Evolutionary conservation across 2,113 vertebrate genomes (phyloP), one percentile per base, ranked within the genome.

Genomic region (Narcine bancroftii): DNA sequence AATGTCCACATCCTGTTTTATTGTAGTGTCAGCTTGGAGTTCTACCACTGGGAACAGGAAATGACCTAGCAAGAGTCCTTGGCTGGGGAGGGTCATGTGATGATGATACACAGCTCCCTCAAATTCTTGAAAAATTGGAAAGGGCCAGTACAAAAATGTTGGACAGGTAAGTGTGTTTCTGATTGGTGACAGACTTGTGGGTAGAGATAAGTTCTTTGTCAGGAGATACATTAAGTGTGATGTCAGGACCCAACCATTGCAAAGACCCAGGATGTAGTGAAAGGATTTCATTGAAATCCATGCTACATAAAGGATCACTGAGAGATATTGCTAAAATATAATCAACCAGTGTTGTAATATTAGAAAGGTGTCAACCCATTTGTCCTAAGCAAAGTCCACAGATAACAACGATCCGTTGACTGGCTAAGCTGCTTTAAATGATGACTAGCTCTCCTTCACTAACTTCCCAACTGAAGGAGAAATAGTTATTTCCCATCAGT

Each of bases 121-220:
- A 99, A 95, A 98, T 98, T 92, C 94, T 99, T 93, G 98, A 99
- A 95, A 99, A 99, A 94, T 94, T 99, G 92, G 98, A 99, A 95
- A 94, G 98, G 92, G 98, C 98, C 94, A 99, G 98, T 93, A 99
- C 98, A 0, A 99, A 99, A 95, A 99, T 99, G 98, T 93, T 99
- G 93, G 98, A 99, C 96, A 97, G 97, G 97, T 98, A 96, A 95
- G 93, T 0, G 45, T 72, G 66, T 45, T 47, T 92, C 7, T 92
- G 39, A 65, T 60, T 85, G 79, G 26, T 11, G 33, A n/a, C 19
- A n/a, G 81, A 39, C 45, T 19, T 75, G 36, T 75, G 72, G n/a
- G n/a, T 39, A n/a, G 72, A 39, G 13, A 36, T 75, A 39, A 11
- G 72, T 39, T 39, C 77, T 26, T 50, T 0, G 47, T 29, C 66